phyloP scores from a whole-genome alignment of 2,888 invertebrate species.

The Acanthococcus lagerstroemiae region DNA sequence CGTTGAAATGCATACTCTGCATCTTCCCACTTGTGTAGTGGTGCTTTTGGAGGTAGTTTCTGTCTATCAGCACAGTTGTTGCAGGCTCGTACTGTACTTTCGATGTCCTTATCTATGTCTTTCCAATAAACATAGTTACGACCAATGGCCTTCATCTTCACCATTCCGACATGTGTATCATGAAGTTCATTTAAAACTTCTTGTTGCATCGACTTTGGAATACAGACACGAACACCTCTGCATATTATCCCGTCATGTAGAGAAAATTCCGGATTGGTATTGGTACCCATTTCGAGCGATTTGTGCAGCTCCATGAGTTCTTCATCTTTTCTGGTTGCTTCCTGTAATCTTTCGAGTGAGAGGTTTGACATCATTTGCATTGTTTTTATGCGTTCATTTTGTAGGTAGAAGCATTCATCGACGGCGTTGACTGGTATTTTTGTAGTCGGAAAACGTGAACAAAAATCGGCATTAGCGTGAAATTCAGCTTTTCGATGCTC shows the following conservation, averaged over 20 bases:
- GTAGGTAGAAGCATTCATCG: background rate
- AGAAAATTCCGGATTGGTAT: background rate
- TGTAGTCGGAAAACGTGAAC: background rate
- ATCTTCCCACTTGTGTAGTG: conserved; percentile 19
- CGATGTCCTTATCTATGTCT: conserved; percentile 16
- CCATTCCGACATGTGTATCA: conserved; percentile 36
- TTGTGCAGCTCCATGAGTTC: background rate
- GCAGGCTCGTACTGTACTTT: conserved; percentile 33
- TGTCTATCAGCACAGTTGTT: conserved; percentile 37
- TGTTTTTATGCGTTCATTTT: background rate
- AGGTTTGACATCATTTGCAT: background rate
- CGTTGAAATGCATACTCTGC: conserved; percentile 1
- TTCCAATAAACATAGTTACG: conserved; percentile 32
- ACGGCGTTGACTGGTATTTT: background rate
- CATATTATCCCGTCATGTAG: conserved; percentile 22
- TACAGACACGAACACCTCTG: conserved; percentile 27
- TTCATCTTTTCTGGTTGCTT: background rate
- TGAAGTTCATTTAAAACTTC: conserved; percentile 36
- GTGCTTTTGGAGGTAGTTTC: conserved; percentile 20
- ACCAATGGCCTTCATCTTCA: conserved; percentile 37
- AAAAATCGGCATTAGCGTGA: background rate
- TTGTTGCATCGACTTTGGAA: conserved; percentile 31
- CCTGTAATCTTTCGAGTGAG: background rate
- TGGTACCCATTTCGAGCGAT: background rate
- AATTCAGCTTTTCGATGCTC: background rate